Conservation (phyloP, 2,113 vertebrate genomes). For the Odobenus rosmarus region DNA sequence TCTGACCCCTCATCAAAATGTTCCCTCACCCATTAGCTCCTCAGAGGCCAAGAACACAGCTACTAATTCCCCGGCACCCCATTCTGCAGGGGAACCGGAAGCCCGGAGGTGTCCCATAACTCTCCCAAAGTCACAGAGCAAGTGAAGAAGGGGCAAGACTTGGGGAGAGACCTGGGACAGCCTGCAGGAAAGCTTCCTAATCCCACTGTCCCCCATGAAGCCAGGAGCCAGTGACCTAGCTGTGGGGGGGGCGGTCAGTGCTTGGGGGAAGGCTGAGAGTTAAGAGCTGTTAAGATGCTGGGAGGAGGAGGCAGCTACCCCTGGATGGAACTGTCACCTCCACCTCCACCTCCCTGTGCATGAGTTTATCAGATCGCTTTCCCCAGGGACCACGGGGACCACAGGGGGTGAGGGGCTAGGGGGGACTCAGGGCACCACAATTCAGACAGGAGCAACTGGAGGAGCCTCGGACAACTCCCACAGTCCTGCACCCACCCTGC, state of each 20-base stretch:
- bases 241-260: background rate
- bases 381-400: background rate
- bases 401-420: background rate
- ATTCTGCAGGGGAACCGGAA: background rate
- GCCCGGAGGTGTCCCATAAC: background rate
- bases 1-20: background rate
- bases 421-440: background rate
- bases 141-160: background rate
- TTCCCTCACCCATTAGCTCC: background rate
- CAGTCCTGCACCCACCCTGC: background rate
- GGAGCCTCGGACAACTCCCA: background rate
- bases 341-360: background rate
- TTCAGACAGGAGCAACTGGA: background rate
- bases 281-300: background rate
- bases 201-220: background rate
- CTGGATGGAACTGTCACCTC: background rate
- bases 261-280: background rate
- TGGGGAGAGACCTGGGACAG: too few species aligned
- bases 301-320: accelerated
- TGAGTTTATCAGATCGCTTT: background rate
- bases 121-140: constrained; percentile 11
- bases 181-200: background rate
- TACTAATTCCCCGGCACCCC: background rate
- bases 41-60: background rate
- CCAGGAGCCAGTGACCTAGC: background rate